Conservation (phyloP, 2,797 vertebrate species). For the Bradypodion ventrale region DNA sequence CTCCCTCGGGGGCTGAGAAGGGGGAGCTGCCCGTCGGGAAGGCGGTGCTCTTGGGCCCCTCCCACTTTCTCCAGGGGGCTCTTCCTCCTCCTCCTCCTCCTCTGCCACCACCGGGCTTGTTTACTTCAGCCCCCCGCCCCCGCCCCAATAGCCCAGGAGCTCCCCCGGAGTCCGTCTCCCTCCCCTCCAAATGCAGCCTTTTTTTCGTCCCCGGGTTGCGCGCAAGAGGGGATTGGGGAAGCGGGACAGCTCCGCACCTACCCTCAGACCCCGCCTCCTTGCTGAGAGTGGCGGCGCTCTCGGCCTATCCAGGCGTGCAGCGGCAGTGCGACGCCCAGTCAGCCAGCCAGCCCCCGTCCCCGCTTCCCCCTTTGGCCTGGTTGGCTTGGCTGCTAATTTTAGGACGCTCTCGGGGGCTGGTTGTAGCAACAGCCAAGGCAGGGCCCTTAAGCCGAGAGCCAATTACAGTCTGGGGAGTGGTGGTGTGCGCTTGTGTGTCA, state of each 20-base stretch:
- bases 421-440: background rate
- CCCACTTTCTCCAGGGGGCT: background rate
- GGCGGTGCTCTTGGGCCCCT: background rate
- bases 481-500: background rate
- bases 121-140: too few relatives aligned
- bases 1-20: background rate
- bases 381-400: background rate
- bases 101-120: background rate
- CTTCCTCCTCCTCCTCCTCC: too few relatives aligned
- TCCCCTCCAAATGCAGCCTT: too few relatives aligned
- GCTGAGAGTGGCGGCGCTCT: constrained; percentile 2
- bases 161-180: too few relatives aligned
- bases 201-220: background rate
- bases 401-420: constrained; percentile 27
- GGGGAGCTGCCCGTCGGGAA: background rate
- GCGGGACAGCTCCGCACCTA: background rate
- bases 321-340: background rate
- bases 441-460: background rate
- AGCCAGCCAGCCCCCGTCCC: background rate
- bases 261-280: constrained; percentile 19
- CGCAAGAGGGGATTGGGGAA: background rate
- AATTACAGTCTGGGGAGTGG: background rate
- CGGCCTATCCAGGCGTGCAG: background rate
- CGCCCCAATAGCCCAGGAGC: background rate
- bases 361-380: too few relatives aligned